Percentiles rank a stretch among this genome's conserved stretches.
Evolutionary conservation across 2,797 vertebrate genomes (phyloP).

Genomic region (Pelodytes ibericus): DNA sequence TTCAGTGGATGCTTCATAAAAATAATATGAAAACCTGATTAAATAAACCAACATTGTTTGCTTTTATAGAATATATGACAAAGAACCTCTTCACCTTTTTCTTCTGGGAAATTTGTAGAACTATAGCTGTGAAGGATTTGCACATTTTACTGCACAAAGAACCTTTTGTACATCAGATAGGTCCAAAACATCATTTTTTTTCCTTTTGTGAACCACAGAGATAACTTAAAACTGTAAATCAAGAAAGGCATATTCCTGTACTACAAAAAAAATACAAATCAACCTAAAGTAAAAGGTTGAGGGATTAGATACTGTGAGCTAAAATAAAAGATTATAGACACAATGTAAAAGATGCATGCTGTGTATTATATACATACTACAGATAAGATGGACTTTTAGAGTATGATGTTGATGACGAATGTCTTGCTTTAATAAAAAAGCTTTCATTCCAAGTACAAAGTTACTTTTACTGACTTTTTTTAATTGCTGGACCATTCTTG

Average conservation of each 20-base stretch:
- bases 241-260: constrained; percentile 5
- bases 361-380: too few relatives aligned
- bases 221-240: not conserved
- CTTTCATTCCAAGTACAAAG: too few relatives aligned
- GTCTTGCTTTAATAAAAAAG: too few relatives aligned
- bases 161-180: not conserved
- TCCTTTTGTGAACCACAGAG: constrained; percentile 2
- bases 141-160: not conserved
- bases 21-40: constrained; percentile 40
- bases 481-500: too few relatives aligned
- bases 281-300: not conserved
- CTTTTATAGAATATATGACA: constrained; percentile 22
- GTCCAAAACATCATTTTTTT: not conserved
- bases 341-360: too few relatives aligned
- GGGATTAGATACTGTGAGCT: too few relatives aligned
- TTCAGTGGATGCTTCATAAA: constrained; percentile 10
- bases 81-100: constrained; percentile 13
- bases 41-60: constrained; percentile 20
- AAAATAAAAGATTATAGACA: too few relatives aligned
- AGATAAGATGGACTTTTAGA: too few relatives aligned
- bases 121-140: not conserved
- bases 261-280: constrained; percentile 3
- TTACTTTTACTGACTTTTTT: too few relatives aligned
- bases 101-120: not conserved
- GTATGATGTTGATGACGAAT: too few relatives aligned